phyloP scores from a whole-genome alignment of 2,888 invertebrate genomes.

The Rhaphigaster nebulosa region DNA sequence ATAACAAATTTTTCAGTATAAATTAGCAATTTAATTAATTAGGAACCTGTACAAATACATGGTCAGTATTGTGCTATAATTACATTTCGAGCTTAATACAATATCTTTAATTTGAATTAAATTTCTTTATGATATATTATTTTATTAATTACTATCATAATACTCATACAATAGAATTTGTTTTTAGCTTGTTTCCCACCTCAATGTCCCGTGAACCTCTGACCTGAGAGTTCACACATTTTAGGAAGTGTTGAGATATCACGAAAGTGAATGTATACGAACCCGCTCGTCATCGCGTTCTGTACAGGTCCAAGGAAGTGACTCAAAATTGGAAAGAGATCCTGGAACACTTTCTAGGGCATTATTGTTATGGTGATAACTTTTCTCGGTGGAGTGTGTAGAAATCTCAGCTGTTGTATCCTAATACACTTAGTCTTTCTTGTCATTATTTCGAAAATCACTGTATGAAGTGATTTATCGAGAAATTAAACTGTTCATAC shows the following conservation, averaged over 20 bases:
- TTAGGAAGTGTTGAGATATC: not conserved
- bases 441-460: not conserved
- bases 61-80: too few species aligned
- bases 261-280: not conserved
- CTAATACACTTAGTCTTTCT: not conserved
- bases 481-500: not conserved
- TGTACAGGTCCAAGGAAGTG: not conserved
- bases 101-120: too few species aligned
- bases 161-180: too few species aligned
- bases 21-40: too few species aligned
- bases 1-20: too few species aligned
- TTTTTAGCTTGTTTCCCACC: not conserved
- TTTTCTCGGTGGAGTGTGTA: not conserved
- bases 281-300: constrained; percentile 1
- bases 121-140: too few species aligned
- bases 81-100: too few species aligned
- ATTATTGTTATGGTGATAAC: not conserved
- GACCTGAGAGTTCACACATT: not conserved
- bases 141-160: too few species aligned
- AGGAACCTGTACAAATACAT: too few species aligned
- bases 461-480: not conserved
- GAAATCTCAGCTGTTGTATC: not conserved
- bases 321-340: constrained; percentile 8
- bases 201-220: not conserved
- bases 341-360: not conserved